Evolutionary conservation across 2,797 vertebrate species (phyloP).

Genomic region (Prionace glauca): DNA sequence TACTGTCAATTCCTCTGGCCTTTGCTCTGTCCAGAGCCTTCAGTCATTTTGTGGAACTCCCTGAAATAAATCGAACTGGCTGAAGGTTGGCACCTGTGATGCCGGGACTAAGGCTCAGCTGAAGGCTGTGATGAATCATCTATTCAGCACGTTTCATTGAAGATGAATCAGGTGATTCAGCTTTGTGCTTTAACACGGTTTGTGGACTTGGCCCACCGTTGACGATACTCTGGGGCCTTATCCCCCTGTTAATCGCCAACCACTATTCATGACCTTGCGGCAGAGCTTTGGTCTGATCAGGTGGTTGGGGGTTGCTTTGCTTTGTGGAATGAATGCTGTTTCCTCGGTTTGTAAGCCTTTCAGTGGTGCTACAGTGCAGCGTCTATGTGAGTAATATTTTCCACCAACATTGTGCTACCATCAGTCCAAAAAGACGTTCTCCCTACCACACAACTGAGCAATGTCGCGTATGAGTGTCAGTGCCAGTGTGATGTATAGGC

Average conservation of each 20-base stretch:
- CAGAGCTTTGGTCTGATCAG: background rate
- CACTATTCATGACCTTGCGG: background rate
- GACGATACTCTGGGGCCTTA: background rate
- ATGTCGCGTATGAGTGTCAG: background rate
- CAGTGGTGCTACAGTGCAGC: background rate
- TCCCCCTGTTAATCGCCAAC: background rate
- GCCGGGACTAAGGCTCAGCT: too few relatives aligned
- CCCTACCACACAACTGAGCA: background rate
- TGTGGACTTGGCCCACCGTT: background rate
- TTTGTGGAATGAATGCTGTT: background rate
- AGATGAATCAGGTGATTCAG: background rate
- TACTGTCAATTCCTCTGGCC: too few relatives aligned
- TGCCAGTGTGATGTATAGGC: background rate
- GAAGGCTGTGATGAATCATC: too few relatives aligned
- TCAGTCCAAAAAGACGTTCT: background rate
- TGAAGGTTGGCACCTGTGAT: background rate
- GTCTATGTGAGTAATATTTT: background rate
- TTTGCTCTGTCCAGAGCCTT: too few relatives aligned
- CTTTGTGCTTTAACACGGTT: background rate
- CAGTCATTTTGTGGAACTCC: background rate
- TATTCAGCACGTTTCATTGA: background rate
- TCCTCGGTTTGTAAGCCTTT: background rate
- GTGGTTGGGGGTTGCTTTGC: background rate
- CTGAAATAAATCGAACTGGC: background rate
- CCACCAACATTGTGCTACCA: background rate